Evolutionary conservation across 1,140 invertebrate species (phyloP).

Genomic region (Heliconius hermathena): DNA sequence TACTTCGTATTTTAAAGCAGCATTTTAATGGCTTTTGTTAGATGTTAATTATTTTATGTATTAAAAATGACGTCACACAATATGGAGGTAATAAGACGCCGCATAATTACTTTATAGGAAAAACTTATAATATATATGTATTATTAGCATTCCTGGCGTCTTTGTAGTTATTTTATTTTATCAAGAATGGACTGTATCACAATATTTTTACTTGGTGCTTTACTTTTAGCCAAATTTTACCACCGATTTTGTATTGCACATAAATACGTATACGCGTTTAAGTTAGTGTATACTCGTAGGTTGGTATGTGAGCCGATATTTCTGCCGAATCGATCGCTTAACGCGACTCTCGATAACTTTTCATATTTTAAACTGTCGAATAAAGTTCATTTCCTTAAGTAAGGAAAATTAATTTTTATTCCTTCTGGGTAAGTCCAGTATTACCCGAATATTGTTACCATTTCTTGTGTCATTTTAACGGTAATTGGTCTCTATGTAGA

Average conservation of each 20-base stretch:
- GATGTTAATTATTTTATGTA: slow-evolving; percentile 10
- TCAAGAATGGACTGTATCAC: slow-evolving; percentile 16
- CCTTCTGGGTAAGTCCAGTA: slow-evolving; percentile 17
- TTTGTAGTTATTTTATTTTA: background rate
- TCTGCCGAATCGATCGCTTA: slow-evolving; percentile 6
- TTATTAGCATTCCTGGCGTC: slow-evolving; percentile 12
- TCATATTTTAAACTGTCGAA: slow-evolving; percentile 26
- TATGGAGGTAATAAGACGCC: slow-evolving; percentile 30
- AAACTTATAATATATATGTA: slow-evolving; percentile 12
- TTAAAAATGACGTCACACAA: slow-evolving; percentile 30
- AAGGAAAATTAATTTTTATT: slow-evolving; percentile 62
- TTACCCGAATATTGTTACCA: slow-evolving; percentile 27
- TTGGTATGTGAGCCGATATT: slow-evolving; percentile 12
- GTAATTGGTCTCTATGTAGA: background rate
- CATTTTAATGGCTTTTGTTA: slow-evolving; percentile 15
- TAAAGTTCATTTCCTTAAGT: slow-evolving; percentile 63
- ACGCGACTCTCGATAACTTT: background rate
- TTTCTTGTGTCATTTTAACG: slow-evolving; percentile 22
- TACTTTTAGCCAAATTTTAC: slow-evolving; percentile 36
- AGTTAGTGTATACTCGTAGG: slow-evolving; percentile 16
- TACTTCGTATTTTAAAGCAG: slow-evolving; percentile 3
- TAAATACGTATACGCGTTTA: slow-evolving; percentile 13
- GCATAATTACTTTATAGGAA: slow-evolving; percentile 23
- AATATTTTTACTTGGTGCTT: slow-evolving; percentile 18
- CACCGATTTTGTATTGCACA: slow-evolving; percentile 30